These are phyloP conservation scores for Muscicapa comitata DNA, from an alignment of 2,797 vertebrate genomes.

Conservation along the genomic window DNA sequence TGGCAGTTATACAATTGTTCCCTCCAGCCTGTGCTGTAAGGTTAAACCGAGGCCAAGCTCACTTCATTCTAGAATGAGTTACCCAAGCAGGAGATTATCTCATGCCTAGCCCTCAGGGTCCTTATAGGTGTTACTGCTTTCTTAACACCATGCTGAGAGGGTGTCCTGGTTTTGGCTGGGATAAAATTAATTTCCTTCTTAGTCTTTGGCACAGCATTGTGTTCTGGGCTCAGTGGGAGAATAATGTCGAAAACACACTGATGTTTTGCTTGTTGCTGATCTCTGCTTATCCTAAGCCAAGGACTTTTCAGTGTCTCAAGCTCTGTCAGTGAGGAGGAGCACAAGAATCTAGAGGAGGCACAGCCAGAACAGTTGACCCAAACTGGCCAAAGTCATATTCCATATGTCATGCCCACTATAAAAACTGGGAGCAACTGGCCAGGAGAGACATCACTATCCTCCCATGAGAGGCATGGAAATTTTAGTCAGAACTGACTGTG, in stretches of 20 bases:
- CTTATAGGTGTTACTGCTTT: not conserved
- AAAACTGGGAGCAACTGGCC: not conserved
- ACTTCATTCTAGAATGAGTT: not conserved
- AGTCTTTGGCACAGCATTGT: accelerated
- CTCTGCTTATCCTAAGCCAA: not conserved
- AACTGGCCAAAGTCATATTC: not conserved
- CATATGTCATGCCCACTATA: too few species aligned
- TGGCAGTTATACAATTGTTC: not conserved
- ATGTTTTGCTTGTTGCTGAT: not conserved
- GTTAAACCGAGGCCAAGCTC: not conserved
- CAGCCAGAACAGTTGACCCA: not conserved
- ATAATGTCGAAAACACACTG: not conserved
- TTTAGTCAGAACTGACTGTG: not conserved
- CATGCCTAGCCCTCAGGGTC: not conserved
- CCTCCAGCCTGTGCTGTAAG: not conserved
- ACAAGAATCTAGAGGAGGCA: not conserved
- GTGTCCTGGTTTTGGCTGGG: not conserved
- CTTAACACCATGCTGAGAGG: not conserved
- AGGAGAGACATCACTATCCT: not conserved
- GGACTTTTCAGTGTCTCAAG: not conserved
- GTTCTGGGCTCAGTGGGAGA: not conserved
- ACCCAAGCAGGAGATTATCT: not conserved
- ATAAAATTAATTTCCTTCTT: not conserved
- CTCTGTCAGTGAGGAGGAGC: not conserved
- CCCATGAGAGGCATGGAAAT: accelerated